A percentile compares a stretch with the other conserved stretches of the same genome.
These are phyloP conservation scores for Rhabdomys pumilio DNA, from an alignment of 2,797 vertebrate species.

Conservation along the genomic window DNA sequence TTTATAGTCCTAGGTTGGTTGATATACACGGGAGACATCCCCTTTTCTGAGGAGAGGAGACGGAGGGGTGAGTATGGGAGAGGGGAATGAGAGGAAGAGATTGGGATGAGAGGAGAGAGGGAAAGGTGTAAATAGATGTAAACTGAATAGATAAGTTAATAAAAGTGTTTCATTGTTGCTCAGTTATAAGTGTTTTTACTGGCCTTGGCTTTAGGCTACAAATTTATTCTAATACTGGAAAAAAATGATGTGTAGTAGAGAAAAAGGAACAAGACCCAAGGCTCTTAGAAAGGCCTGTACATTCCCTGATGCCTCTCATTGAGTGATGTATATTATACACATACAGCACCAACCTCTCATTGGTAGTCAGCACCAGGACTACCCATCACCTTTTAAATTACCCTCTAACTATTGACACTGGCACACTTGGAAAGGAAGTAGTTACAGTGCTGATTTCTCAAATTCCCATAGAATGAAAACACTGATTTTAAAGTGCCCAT, in stretches of 20 bases:
- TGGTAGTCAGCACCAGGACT: not conserved
- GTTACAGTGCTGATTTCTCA: not conserved
- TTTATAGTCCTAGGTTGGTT: not conserved
- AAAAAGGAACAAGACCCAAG: no score
- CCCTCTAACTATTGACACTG: no score
- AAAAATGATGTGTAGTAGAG: not conserved
- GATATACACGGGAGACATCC: not conserved
- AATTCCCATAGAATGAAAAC: not conserved
- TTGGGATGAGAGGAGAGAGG: no score
- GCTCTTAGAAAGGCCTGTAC: not conserved
- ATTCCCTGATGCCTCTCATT: not conserved
- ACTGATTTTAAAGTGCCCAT: not conserved
- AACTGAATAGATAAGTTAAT: not conserved
- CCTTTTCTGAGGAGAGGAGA: not conserved
- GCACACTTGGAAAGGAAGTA: not conserved
- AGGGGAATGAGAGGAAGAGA: no score
- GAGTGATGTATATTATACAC: fast-evolving
- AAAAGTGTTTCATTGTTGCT: not conserved
- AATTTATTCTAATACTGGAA: not conserved
- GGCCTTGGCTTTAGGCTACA: not conserved
- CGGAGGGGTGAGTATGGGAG: not conserved
- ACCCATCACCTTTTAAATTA: not conserved
- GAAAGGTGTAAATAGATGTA: not conserved
- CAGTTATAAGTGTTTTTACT: not conserved
- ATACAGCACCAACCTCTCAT: not conserved